Conservation (phyloP, 2,113 vertebrate genomes). For the Felis chaus region DNA sequence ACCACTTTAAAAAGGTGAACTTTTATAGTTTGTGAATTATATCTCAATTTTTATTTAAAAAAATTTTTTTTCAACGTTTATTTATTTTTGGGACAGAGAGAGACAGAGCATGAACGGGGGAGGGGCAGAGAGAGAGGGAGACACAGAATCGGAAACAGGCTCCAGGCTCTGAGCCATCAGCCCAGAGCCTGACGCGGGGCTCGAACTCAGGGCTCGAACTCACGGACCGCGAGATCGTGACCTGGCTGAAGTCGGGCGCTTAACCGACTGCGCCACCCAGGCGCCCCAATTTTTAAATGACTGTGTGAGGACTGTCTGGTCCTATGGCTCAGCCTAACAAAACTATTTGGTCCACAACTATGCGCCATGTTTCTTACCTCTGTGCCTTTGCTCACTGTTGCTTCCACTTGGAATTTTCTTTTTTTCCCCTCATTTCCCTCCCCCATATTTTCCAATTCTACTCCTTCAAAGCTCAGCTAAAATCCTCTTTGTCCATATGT, state of each 20-base stretch:
- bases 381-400: neutral
- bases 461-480: neutral
- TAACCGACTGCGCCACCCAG: too few species aligned
- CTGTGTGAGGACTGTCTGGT: neutral
- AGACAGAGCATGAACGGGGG: too few species aligned
- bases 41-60: neutral
- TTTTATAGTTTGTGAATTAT: neutral
- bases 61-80: too few species aligned
- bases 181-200: too few species aligned
- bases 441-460: neutral
- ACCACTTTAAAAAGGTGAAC: neutral
- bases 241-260: too few species aligned
- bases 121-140: too few species aligned
- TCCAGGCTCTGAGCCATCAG: too few species aligned
- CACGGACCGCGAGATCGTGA: too few species aligned
- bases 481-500: neutral
- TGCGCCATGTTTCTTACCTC: neutral
- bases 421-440: neutral
- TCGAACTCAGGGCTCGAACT: too few species aligned
- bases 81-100: too few species aligned
- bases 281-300: neutral
- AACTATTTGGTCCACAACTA: neutral
- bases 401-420: neutral
- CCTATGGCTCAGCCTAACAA: neutral
- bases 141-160: too few species aligned